Conservation (phyloP, 2,888 invertebrate genomes). For the Lycaena phlaeas region DNA sequence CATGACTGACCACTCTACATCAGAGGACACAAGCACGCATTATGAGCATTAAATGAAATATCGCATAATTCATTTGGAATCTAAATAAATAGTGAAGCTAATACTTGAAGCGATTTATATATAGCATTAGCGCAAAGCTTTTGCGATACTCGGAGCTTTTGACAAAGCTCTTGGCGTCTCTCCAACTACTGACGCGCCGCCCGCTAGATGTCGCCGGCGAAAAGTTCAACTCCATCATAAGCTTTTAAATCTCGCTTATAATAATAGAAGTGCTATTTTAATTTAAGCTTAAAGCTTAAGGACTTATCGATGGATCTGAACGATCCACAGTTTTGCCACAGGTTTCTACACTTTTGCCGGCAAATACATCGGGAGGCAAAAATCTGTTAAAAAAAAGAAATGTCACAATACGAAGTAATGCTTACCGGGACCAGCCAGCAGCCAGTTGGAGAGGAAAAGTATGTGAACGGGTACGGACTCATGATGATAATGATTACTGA, state of each 20-base stretch:
- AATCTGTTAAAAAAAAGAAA: no score
- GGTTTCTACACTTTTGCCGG: no score
- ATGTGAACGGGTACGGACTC: no score
- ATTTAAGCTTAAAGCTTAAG: neutral
- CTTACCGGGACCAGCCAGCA: no score
- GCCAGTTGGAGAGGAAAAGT: no score
- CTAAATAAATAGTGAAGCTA: constrained; percentile 14
- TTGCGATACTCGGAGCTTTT: constrained; percentile 45
- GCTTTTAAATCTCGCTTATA: constrained; percentile 7
- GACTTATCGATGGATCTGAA: no score
- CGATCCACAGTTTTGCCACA: no score
- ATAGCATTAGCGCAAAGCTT: constrained; percentile 32
- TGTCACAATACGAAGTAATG: no score
- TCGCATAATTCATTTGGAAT: constrained; percentile 4
- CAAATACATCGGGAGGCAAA: no score
- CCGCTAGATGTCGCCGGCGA: constrained; percentile 41
- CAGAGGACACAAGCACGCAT: neutral
- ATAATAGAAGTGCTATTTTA: constrained; percentile 3
- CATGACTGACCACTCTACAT: no score
- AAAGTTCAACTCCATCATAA: constrained; percentile 15
- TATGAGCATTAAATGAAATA: neutral
- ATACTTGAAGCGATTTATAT: constrained; percentile 24
- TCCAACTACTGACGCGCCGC: constrained; percentile 33
- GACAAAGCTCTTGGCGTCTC: constrained; percentile 49
- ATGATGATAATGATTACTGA: no score